Conservation (phyloP, 2,888 invertebrate genomes). For the Spilosoma lubricipeda region DNA sequence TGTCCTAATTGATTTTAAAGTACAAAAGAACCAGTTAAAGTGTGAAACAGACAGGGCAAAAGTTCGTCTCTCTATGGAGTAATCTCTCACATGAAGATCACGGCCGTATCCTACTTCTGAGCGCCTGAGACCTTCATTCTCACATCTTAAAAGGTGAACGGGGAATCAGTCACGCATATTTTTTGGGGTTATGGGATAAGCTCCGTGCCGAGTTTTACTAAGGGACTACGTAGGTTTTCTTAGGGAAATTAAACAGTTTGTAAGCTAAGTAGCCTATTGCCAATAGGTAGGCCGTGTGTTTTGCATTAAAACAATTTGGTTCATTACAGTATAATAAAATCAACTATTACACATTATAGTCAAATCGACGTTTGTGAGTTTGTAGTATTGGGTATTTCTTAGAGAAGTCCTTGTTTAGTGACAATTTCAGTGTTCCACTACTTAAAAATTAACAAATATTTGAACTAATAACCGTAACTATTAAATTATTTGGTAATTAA, state of each 20-base stretch:
- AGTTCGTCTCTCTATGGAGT: neutral
- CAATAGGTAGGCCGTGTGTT: accelerated
- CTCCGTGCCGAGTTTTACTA: neutral
- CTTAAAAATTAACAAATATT: conserved; percentile 7
- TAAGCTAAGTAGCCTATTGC: neutral
- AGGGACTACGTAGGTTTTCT: neutral
- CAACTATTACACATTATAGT: neutral
- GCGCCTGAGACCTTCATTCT: neutral
- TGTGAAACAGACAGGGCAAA: neutral
- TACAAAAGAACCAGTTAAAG: neutral
- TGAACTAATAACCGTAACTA: conserved; percentile 15
- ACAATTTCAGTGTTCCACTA: neutral
- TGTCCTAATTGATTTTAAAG: neutral
- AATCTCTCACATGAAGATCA: neutral
- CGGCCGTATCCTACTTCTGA: neutral
- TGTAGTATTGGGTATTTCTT: neutral
- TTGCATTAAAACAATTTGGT: no score
- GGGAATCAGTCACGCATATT: neutral
- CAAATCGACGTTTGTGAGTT: neutral
- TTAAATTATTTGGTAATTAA: conserved; percentile 20
- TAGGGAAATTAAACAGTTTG: neutral
- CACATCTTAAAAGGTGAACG: neutral
- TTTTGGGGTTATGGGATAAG: neutral
- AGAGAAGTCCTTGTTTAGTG: neutral
- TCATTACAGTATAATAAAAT: neutral